Conservation (phyloP, 2,113 vertebrate species). For the Rhinoptilus africanus region DNA sequence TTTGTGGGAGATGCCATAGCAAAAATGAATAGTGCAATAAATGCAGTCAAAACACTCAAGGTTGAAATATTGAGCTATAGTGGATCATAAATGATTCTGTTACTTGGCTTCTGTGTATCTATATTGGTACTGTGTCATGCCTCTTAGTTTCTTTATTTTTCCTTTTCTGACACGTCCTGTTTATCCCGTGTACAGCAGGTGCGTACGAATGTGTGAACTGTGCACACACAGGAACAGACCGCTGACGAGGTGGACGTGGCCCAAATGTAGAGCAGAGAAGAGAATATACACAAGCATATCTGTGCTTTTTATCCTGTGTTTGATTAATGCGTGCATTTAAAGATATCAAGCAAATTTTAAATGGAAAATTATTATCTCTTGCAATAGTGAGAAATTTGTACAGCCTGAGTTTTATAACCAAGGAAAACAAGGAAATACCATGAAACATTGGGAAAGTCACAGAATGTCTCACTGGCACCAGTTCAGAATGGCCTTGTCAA, state of each 20-base stretch:
- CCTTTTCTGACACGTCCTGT: not conserved
- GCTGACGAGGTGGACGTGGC: not conserved
- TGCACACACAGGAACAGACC: not conserved
- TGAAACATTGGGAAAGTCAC: not conserved
- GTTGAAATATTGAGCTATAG: not conserved
- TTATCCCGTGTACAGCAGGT: not conserved
- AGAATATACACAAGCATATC: not conserved
- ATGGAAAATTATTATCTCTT: not conserved
- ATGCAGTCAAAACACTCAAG: not conserved
- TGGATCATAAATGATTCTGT: not conserved
- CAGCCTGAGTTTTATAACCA: not conserved
- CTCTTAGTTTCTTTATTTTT: not conserved
- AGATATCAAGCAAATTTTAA: not conserved
- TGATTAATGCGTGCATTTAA: not conserved
- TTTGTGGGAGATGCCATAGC: not conserved
- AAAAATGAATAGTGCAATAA: not conserved
- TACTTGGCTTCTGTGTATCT: not conserved
- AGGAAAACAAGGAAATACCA: not conserved
- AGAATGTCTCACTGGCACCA: not conserved
- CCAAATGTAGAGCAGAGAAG: not conserved
- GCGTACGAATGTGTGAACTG: fast-evolving
- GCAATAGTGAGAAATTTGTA: not conserved
- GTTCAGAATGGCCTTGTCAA: slow-evolving; percentile 6
- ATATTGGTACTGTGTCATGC: not conserved
- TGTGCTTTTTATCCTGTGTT: not conserved